Evolutionary conservation across 2,113 vertebrate genomes (phyloP).

Genomic region (Cervus canadensis): DNA sequence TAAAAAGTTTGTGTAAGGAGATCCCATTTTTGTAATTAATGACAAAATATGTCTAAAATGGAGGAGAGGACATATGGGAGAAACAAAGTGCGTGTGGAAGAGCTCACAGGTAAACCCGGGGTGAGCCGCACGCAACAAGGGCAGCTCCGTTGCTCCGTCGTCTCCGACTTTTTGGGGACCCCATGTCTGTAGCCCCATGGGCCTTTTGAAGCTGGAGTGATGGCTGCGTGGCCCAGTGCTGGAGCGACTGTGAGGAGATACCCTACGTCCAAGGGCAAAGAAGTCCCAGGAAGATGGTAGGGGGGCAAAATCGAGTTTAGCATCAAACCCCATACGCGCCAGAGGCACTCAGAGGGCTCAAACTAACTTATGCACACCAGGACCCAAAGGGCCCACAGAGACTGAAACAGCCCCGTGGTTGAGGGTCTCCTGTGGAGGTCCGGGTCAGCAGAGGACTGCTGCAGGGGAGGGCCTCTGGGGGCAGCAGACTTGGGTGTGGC

Average conservation of each 20-base stretch:
- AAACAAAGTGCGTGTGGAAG: neutral
- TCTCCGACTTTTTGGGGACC: neutral
- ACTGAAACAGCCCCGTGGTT: neutral
- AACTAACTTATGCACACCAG: neutral
- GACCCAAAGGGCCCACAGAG: neutral
- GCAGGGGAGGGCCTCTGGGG: neutral
- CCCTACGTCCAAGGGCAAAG: neutral
- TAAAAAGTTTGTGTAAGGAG: neutral
- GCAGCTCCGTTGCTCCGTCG: neutral
- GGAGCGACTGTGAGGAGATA: neutral
- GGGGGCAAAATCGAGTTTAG: neutral
- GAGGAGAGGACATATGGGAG: neutral
- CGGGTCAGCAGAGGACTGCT: accelerated
- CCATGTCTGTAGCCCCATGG: neutral
- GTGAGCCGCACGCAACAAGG: accelerated
- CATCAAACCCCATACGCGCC: neutral
- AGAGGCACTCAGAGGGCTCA: neutral
- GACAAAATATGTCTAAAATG: neutral
- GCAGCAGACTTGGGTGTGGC: neutral
- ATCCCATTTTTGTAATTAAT: neutral
- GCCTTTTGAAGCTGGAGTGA: neutral
- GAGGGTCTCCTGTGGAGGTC: neutral
- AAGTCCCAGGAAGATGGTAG: neutral
- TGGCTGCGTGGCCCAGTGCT: neutral
- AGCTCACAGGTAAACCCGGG: neutral